Evolutionary conservation across 2,113 vertebrate species (phyloP), one percentile per base, ranked within the genome.

Genomic region (Clarias batrachus): DNA sequence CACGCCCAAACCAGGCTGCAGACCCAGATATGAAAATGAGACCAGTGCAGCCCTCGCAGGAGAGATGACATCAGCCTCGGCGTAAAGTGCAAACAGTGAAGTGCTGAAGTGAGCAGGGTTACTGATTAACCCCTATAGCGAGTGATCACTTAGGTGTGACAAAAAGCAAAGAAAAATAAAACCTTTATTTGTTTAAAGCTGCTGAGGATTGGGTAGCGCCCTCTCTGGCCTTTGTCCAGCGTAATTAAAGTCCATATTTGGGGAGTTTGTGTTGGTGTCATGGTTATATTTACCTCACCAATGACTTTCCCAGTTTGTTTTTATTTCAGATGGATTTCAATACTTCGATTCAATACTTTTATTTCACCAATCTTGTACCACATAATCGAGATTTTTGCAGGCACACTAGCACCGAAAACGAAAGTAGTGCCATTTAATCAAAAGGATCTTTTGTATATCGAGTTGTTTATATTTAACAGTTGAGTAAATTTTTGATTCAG

Each of bases 1-100:
- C 92, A 91, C 91, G 60, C 92, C 94, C 92, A 84, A 52, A 81
- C 89, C 90, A 90, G 91, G 91, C 88, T 93, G 91, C 79, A 11
- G 80, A n/a, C 21, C 52, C 4, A 93, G 93, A 95, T 94, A 94
- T 89, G 87, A 90, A 6, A 65, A 89, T 66, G 86, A 78, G 54
- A 17, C 16, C 5, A 33, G 14, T 19, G 74, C 85, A 52, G 63
- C 37, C 14, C n/a, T 65, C 21, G 74, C 2, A 23, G 76, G 41
- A 80, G 88, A 68, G 87, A 86, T 89, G 60, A 90, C 73, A 86
- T 89, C 84, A 88, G 9, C 81, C 85, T 59, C 66, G 30, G 56
- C 89, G 87, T 59, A 63, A 86, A 54, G n/a, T 73, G 48, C 33
- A 59, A 85, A 63, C 85, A 84, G 12, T 23, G 48, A 8, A 48